phyloP scores from a whole-genome alignment of 2,113 vertebrate species.

The Crotophaga sulcirostris region DNA sequence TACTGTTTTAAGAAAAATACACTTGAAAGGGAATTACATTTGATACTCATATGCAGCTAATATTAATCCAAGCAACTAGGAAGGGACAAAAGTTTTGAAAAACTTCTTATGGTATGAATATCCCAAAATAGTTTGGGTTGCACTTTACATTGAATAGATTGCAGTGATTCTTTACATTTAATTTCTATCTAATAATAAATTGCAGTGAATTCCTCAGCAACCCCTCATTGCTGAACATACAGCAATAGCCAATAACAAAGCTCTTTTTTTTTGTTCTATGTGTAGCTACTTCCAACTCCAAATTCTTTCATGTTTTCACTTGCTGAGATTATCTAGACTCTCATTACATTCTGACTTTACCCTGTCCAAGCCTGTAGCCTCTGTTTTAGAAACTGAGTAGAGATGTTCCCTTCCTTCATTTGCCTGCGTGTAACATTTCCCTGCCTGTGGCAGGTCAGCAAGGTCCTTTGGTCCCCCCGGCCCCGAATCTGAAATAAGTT shows the following conservation, averaged over 20 bases:
- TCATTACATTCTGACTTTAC: not conserved
- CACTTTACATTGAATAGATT: not conserved
- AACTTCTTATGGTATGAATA: not conserved
- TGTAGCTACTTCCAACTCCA: not conserved
- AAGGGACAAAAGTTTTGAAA: constrained; percentile 39
- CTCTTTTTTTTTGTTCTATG: not conserved
- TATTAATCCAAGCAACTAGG: constrained; percentile 26
- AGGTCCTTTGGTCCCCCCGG: not conserved
- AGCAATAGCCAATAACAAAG: not conserved
- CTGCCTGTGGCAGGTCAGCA: not conserved
- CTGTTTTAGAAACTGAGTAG: not conserved
- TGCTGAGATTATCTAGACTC: not conserved
- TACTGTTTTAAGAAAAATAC: not conserved
- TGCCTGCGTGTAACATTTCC: not conserved
- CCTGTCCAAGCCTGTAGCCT: not conserved
- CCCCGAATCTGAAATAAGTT: not conserved
- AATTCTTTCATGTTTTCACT: not conserved
- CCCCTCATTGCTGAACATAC: fast-evolving
- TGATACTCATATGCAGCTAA: not conserved
- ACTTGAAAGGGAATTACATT: not conserved
- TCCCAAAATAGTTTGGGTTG: not conserved
- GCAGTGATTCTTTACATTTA: constrained; percentile 2
- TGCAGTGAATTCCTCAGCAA: not conserved
- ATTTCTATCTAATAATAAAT: constrained; percentile 25
- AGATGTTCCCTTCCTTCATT: not conserved